Conservation (phyloP, 2,797 vertebrate genomes). For the Lerista edwardsae region DNA sequence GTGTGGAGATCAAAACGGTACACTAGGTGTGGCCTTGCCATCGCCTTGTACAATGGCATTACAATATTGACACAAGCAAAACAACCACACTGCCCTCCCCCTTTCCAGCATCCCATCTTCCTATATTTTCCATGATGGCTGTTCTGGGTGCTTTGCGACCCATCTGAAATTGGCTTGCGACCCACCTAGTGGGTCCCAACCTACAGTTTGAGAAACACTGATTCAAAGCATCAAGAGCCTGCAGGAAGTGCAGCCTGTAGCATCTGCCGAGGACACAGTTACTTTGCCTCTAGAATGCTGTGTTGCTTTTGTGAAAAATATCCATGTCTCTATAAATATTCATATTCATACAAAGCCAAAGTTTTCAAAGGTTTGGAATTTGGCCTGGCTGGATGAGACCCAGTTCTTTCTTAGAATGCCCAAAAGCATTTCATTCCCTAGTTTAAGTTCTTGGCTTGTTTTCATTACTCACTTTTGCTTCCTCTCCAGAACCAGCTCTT, state of each 20-base stretch:
- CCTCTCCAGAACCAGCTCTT: slow-evolving; percentile 44
- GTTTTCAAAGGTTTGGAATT: neutral
- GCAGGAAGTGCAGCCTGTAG: neutral
- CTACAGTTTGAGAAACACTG: no score
- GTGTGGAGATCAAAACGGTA: no score
- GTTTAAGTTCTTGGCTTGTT: slow-evolving; percentile 30
- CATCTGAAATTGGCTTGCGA: no score
- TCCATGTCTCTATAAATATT: slow-evolving; percentile 22
- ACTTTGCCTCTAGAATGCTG: slow-evolving; percentile 26
- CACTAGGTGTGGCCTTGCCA: no score
- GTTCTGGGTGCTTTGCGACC: no score
- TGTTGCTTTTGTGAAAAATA: slow-evolving; percentile 30
- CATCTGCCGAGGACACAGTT: neutral
- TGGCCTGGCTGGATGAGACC: slow-evolving; percentile 32
- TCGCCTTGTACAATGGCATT: no score
- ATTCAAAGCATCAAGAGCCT: neutral
- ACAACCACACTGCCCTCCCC: no score
- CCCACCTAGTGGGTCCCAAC: no score
- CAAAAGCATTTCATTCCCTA: slow-evolving; percentile 18
- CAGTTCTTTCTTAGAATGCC: slow-evolving; percentile 41
- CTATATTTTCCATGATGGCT: no score
- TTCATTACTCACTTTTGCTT: neutral
- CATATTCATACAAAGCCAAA: rapidly evolving
- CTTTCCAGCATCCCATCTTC: no score
- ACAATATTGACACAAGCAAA: no score